A percentile compares a stretch with the other conserved stretches of the same genome.
Evolutionary conservation across 2,797 vertebrate species (phyloP).

Genomic region (Sebastiscus tertius): DNA sequence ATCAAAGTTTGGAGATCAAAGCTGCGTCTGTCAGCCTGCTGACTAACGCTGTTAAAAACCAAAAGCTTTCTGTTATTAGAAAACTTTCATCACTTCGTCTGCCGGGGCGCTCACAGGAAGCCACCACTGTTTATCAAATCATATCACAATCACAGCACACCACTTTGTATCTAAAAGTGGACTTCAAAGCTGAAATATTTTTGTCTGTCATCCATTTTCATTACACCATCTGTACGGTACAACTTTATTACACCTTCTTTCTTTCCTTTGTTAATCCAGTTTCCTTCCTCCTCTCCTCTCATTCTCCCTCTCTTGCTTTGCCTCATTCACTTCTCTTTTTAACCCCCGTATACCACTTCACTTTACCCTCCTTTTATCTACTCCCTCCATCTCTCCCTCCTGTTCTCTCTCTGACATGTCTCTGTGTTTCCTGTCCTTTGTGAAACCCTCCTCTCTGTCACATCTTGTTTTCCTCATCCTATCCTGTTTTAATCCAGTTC

Average conservation of each 20-base stretch:
- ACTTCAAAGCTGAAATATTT: slow-evolving; percentile 61
- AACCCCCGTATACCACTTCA: slow-evolving; percentile 11
- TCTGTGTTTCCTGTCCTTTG: slow-evolving; percentile 76
- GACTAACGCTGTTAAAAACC: slow-evolving; percentile 40
- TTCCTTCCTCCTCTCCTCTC: slow-evolving; percentile 25
- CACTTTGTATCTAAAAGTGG: slow-evolving; percentile 48
- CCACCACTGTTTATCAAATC: slow-evolving; percentile 56
- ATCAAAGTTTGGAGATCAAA: slow-evolving; percentile 55
- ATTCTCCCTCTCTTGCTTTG: neutral
- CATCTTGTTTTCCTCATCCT: slow-evolving; percentile 79
- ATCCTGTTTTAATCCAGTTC: slow-evolving; percentile 75
- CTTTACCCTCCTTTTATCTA: slow-evolving; percentile 46
- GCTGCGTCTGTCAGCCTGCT: slow-evolving; percentile 49
- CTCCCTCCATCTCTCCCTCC: slow-evolving; percentile 54
- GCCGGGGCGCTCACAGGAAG: slow-evolving; percentile 12
- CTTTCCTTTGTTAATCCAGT: slow-evolving; percentile 17
- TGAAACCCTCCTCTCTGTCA: slow-evolving; percentile 73
- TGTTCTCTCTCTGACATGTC: slow-evolving; percentile 66
- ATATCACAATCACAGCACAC: slow-evolving; percentile 63
- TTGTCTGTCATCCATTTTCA: neutral
- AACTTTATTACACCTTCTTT: slow-evolving; percentile 24
- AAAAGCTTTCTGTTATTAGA: slow-evolving; percentile 58
- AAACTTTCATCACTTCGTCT: slow-evolving; percentile 67
- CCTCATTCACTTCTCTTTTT: neutral
- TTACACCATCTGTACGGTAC: slow-evolving; percentile 4